Percentiles rank a stretch among this genome's conserved stretches.
Evolutionary conservation across 2,797 vertebrate genomes (phyloP).

Genomic region (Pelochelys cantorii): DNA sequence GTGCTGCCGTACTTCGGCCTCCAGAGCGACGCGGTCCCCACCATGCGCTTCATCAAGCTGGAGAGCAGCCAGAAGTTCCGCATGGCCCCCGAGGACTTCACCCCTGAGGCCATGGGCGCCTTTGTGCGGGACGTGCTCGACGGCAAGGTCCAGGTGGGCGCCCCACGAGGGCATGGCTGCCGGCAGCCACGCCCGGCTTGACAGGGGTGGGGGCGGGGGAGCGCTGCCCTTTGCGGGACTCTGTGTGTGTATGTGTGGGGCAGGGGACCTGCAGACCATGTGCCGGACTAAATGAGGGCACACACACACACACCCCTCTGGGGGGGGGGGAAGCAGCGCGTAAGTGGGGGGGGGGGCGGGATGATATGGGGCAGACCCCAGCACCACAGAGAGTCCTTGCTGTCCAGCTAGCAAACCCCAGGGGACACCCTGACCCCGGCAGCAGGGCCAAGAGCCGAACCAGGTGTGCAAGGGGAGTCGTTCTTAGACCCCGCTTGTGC

Average conservation of each 20-base stretch:
- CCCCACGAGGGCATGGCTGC: neutral
- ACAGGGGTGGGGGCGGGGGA: neutral
- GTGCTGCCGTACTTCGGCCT: constrained; percentile 90
- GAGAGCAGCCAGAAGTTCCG: constrained; percentile 86
- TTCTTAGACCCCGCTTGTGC: neutral
- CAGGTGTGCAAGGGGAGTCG: neutral
- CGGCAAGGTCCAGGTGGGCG: constrained; percentile 84
- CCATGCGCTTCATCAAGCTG: constrained; percentile 85
- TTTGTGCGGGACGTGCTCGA: constrained; percentile 85
- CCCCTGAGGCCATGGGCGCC: constrained; percentile 51
- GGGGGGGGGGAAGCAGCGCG: neutral
- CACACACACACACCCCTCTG: neutral
- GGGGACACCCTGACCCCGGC: neutral
- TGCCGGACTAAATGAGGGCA: neutral
- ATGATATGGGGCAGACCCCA: neutral
- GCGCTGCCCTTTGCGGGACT: neutral
- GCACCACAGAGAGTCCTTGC: neutral
- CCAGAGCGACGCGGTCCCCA: constrained; percentile 78
- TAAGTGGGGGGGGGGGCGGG: neutral
- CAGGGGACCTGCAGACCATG: neutral
- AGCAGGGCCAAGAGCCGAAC: neutral
- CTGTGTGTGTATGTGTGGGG: too few relatives aligned
- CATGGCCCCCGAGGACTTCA: constrained; percentile 58
- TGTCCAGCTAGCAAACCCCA: neutral
- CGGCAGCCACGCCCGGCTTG: too few relatives aligned